phyloP scores from a whole-genome alignment of 2,113 vertebrate genomes.

The Rissa tridactyla region DNA sequence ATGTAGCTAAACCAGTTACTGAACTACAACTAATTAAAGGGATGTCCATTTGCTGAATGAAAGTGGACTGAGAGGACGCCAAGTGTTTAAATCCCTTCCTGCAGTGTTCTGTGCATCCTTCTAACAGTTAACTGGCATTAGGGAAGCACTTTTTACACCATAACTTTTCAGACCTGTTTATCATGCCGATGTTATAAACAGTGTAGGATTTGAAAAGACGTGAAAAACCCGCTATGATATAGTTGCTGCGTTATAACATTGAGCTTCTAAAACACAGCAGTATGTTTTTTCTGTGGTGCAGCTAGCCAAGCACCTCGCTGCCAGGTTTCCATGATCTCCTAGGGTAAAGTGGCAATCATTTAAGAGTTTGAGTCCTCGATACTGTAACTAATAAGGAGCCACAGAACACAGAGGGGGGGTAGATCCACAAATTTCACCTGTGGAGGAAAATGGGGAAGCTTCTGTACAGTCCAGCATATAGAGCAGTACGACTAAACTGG shows the following conservation, averaged over 20 bases:
- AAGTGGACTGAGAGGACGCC: neutral
- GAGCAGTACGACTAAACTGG: constrained; percentile 25
- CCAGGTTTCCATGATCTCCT: constrained; percentile 46
- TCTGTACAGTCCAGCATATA: neutral
- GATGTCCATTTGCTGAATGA: neutral
- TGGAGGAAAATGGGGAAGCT: constrained; percentile 17
- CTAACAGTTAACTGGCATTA: neutral
- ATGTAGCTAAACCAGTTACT: neutral
- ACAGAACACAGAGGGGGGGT: neutral
- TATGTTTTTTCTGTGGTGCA: neutral
- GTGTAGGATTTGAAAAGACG: neutral
- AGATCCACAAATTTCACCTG: constrained; percentile 41
- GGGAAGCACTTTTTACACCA: neutral
- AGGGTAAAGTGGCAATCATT: constrained; percentile 8
- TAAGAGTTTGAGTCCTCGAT: neutral
- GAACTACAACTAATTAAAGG: neutral
- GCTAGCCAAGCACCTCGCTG: neutral
- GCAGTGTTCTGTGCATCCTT: neutral
- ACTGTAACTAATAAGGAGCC: constrained; percentile 1
- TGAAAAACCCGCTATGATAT: neutral
- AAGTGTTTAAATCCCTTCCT: neutral
- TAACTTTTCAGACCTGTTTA: neutral
- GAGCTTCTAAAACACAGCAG: neutral
- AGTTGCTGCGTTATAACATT: neutral
- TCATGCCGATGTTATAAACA: neutral